phyloP scores from a whole-genome alignment of 2,113 vertebrate genomes.

The Oxyruncus cristatus region DNA sequence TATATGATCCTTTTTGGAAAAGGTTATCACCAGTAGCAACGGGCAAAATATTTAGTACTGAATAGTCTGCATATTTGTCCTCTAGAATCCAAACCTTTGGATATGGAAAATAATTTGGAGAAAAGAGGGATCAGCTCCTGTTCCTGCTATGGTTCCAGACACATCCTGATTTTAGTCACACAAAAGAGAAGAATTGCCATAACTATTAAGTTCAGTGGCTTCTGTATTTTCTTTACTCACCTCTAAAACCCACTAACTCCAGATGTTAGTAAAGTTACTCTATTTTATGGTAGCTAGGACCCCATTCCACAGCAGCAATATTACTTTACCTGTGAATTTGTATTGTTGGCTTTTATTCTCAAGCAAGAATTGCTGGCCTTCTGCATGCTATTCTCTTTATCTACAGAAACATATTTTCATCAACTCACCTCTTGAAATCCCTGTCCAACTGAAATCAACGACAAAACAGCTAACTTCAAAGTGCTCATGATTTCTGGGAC shows the following conservation, averaged over 20 bases:
- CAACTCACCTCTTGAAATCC: background rate
- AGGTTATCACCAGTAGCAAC: slow-evolving; percentile 65
- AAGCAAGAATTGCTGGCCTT: background rate
- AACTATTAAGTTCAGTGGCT: background rate
- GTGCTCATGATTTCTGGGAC: background rate
- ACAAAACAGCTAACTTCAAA: background rate
- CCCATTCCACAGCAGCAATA: background rate
- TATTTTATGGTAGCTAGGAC: background rate
- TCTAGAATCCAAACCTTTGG: slow-evolving; percentile 2
- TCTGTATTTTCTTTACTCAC: background rate
- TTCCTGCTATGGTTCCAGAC: background rate
- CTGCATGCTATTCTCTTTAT: background rate
- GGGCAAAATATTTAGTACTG: slow-evolving; percentile 51
- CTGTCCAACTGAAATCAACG: background rate
- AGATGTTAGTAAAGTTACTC: background rate
- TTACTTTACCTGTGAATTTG: background rate
- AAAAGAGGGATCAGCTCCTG: background rate
- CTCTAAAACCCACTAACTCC: background rate
- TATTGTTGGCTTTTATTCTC: background rate
- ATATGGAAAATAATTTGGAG: background rate
- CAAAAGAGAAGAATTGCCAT: background rate
- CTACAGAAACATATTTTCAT: background rate
- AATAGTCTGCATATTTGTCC: background rate
- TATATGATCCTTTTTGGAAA: slow-evolving; percentile 27
- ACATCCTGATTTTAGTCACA: background rate